Conservation (phyloP, 2,797 vertebrate species). For the Mus caroli region DNA sequence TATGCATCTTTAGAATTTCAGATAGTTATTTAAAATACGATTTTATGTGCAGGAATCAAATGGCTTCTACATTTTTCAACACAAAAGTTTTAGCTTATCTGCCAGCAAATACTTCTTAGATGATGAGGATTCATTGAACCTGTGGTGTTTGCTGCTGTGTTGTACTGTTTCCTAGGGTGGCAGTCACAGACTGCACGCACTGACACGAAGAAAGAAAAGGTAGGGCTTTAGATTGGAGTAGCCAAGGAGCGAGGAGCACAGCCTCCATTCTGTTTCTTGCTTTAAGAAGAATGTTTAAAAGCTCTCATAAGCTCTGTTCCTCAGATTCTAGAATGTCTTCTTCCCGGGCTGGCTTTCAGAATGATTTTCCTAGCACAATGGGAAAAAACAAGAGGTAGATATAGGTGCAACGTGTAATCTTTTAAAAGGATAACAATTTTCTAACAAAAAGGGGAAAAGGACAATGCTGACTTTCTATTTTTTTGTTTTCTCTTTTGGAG, state of each 20-base stretch:
- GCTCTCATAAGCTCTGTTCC: neutral
- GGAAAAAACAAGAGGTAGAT: constrained; percentile 5
- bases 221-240: neutral
- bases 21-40: neutral
- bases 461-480: neutral
- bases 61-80: constrained; percentile 6
- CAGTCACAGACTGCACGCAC: neutral
- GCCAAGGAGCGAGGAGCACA: neutral
- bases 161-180: neutral
- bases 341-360: neutral
- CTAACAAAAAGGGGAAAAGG: neutral
- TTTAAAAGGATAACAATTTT: constrained; percentile 48
- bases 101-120: neutral
- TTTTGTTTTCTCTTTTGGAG: constrained; percentile 19
- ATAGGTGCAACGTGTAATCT: constrained; percentile 28
- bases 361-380: constrained; percentile 7
- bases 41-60: constrained; percentile 48
- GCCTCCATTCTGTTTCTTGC: constrained; percentile 19
- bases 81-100: constrained; percentile 20
- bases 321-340: neutral
- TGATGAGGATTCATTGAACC: neutral
- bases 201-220: constrained; percentile 19
- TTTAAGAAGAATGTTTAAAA: constrained; percentile 30
- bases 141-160: neutral
- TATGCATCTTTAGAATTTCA: neutral